Evolutionary conservation across 2,113 vertebrate genomes (phyloP).

Genomic region (Chloropsis hardwickii): DNA sequence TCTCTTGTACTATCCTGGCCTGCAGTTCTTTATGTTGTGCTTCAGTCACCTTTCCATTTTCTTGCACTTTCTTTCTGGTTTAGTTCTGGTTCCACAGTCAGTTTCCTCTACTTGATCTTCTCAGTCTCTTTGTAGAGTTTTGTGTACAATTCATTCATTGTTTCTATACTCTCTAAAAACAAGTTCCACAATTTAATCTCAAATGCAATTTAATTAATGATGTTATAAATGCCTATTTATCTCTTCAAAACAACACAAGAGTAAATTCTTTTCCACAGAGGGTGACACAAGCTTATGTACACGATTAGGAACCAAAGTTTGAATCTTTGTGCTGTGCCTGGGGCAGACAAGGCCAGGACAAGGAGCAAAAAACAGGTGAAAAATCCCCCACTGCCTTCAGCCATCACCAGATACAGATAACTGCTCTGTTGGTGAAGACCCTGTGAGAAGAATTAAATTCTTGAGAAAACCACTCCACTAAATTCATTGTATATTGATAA

Average conservation of each 20-base stretch:
- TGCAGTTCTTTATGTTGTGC: conserved; percentile 87
- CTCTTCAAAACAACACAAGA: background rate
- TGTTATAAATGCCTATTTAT: background rate
- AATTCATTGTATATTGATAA: background rate
- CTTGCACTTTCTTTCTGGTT: conserved; percentile 80
- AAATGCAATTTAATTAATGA: conserved; percentile 13
- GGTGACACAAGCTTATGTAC: background rate
- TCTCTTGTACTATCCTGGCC: conserved; percentile 64
- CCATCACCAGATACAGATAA: background rate
- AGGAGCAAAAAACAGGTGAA: background rate
- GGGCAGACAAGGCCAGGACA: no score
- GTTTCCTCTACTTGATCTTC: conserved; percentile 89
- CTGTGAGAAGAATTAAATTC: background rate
- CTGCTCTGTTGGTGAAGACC: background rate
- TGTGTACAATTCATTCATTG: conserved; percentile 80
- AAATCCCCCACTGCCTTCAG: background rate
- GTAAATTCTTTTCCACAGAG: background rate
- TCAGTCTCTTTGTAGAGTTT: conserved; percentile 85
- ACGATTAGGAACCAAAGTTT: background rate
- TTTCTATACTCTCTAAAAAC: conserved; percentile 72
- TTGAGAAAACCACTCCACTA: background rate
- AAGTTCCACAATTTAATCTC: conserved; percentile 13
- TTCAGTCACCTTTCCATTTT: conserved; percentile 86
- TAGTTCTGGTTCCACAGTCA: conserved; percentile 79
- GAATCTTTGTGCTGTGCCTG: background rate